phyloP scores from a whole-genome alignment of 2,113 vertebrate species.

The Grammomys dolichurus region DNA sequence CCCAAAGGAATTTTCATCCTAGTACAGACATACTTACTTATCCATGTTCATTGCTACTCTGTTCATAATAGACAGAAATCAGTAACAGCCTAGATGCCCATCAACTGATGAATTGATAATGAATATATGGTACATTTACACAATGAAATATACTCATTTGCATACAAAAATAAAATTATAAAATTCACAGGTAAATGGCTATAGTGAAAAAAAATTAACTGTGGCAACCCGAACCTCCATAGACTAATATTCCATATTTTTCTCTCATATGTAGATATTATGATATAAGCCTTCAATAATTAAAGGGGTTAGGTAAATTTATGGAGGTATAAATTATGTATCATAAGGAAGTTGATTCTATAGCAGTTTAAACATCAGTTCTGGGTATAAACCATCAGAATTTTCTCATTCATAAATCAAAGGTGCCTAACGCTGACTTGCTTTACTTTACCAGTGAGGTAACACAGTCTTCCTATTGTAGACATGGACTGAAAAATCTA shows the following conservation, averaged over 20 bases:
- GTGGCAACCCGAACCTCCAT: no score
- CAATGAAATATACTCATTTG: not conserved
- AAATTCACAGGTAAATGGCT: not conserved
- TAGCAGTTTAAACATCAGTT: not conserved
- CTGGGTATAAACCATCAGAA: not conserved
- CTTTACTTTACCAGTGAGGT: not conserved
- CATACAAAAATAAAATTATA: not conserved
- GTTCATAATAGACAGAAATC: not conserved
- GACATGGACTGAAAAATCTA: not conserved
- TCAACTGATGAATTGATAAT: no score
- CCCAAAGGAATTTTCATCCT: not conserved
- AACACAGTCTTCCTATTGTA: not conserved
- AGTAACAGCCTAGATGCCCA: not conserved
- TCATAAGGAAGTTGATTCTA: not conserved
- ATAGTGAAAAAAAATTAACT: not conserved
- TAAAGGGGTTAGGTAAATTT: not conserved
- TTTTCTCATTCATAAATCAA: not conserved
- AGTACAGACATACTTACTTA: not conserved
- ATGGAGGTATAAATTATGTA: not conserved
- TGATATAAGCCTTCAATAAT: not conserved
- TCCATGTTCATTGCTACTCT: not conserved
- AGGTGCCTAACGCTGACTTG: not conserved
- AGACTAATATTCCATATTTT: not conserved
- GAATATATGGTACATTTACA: not conserved
- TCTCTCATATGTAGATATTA: not conserved